phyloP scores from a whole-genome alignment of 1,140 invertebrate genomes.

The Tetramorium alpestre region DNA sequence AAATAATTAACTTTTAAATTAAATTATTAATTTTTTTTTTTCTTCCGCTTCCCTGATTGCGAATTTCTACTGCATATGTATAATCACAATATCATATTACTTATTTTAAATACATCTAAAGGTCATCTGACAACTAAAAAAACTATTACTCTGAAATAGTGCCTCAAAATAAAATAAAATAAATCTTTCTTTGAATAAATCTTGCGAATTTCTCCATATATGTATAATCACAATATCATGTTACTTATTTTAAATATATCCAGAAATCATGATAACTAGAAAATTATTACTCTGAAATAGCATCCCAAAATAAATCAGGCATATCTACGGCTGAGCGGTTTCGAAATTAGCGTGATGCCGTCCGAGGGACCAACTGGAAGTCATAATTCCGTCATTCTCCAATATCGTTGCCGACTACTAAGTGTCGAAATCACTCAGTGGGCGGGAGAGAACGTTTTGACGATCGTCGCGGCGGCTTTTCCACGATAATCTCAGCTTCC shows the following conservation, averaged over 20 bases:
- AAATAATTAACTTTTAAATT: neutral
- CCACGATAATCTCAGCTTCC: conserved; percentile 49
- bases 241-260: neutral
- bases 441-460: conserved; percentile 25
- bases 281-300: conserved; percentile 7
- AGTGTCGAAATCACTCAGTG: conserved; percentile 68
- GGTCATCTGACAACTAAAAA: neutral
- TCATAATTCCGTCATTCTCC: conserved; percentile 63
- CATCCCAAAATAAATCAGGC: conserved; percentile 41
- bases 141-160: neutral
- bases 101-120: neutral
- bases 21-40: neutral
- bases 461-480: conserved; percentile 38
- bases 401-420: conserved; percentile 24
- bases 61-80: neutral
- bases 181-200: too few species aligned
- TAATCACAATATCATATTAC: neutral
- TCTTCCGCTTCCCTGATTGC: neutral
- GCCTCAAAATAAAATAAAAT: neutral
- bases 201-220: neutral
- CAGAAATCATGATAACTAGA: neutral
- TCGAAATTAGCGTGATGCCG: conserved; percentile 36
- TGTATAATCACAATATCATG: neutral
- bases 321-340: neutral
- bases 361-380: conserved; percentile 18